phyloP scores from a whole-genome alignment of 2,113 vertebrate genomes.

The Cyanoderma ruficeps region DNA sequence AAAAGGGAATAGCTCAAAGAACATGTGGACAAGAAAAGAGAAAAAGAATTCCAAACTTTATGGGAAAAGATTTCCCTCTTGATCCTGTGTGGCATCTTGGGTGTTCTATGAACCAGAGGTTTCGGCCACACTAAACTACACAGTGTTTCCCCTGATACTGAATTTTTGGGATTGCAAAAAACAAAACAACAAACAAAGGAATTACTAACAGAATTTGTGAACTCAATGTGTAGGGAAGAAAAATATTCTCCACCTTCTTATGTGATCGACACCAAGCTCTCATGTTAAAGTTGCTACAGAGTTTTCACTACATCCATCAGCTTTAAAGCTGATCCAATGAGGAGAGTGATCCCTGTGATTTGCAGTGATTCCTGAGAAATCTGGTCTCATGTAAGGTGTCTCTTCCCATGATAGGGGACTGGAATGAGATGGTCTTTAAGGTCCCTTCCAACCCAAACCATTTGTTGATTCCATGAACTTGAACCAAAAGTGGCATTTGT shows the following conservation, averaged over 20 bases:
- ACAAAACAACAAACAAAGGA: neutral
- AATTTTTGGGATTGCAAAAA: neutral
- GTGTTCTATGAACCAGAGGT: neutral
- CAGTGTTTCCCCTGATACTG: neutral
- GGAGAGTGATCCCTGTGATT: neutral
- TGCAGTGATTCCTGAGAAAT: neutral
- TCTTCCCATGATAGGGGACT: no score
- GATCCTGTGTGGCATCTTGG: neutral
- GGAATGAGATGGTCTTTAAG: neutral
- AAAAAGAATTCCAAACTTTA: neutral
- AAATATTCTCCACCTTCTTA: neutral
- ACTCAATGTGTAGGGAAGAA: neutral
- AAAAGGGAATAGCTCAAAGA: neutral
- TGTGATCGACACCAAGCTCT: neutral
- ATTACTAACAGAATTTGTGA: neutral
- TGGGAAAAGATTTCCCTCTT: neutral
- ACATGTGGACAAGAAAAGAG: neutral
- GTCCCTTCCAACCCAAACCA: neutral
- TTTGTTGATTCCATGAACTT: accelerated
- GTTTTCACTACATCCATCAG: neutral
- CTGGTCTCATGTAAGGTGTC: no score
- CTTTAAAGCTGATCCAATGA: neutral
- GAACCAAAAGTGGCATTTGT: neutral
- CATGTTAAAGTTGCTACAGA: neutral
- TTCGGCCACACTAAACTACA: neutral